Conservation (phyloP, 2,888 invertebrate genomes). For the Drosophila lacicola region DNA sequence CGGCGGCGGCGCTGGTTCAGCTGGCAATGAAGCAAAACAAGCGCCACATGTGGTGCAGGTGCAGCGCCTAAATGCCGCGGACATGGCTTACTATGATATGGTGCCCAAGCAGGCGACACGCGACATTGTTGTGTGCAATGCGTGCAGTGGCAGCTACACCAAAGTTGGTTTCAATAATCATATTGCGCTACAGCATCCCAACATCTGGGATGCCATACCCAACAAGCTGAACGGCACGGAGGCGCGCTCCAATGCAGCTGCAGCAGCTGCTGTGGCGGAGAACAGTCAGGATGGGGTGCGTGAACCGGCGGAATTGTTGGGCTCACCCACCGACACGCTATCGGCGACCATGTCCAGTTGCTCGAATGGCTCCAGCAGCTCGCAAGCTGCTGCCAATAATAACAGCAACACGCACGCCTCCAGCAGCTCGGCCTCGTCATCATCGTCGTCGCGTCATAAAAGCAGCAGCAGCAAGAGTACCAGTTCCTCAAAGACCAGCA, state of each 20-base stretch:
- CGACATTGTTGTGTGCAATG: conserved; percentile 91
- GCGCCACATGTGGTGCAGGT: conserved; percentile 75
- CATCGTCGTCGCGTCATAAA: conserved; percentile 82
- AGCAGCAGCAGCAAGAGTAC: conserved; percentile 83
- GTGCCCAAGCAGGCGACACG: conserved; percentile 92
- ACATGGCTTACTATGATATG: conserved; percentile 91
- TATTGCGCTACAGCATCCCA: conserved; percentile 87
- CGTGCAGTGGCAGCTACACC: conserved; percentile 91
- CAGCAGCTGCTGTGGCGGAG: conserved; percentile 42
- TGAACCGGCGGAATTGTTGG: conserved; percentile 36
- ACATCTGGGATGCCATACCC: conserved; percentile 74
- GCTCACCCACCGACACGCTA: conserved; percentile 64
- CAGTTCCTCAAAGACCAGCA: conserved; percentile 67
- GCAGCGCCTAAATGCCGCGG: conserved; percentile 87
- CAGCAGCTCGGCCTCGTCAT: conserved; percentile 57
- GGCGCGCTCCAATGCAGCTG: conserved; percentile 19
- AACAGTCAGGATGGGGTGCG: conserved; percentile 64
- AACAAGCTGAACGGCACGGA: conserved; percentile 57
- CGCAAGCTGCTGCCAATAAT: conserved; percentile 84
- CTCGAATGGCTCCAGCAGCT: conserved; percentile 77
- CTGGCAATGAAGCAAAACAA: conserved; percentile 19
- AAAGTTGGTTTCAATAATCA: conserved; percentile 92
- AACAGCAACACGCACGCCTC: conserved; percentile 36
- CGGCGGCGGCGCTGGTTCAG: not conserved
- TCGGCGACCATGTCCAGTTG: conserved; percentile 64